Base-by-base conservation (phyloP, 2,888 invertebrate genomes). In the Helleia helle region DNA sequence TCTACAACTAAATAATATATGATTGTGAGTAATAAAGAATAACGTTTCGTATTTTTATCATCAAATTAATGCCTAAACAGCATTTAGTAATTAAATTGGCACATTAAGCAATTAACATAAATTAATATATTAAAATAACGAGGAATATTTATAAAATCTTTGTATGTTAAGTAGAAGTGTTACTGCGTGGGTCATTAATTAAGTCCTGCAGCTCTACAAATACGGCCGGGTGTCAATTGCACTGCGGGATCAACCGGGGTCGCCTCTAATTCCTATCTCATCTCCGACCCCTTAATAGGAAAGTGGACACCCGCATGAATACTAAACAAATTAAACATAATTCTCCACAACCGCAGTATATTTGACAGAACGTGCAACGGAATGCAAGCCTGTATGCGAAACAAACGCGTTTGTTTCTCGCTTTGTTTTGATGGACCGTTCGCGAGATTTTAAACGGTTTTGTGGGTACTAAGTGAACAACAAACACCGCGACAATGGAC, bases 401-500 rank as follows among this genome's bases (percentile, higher is more conserved):
- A 31, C 51, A 52, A 55, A 54, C 55, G 56, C 47, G 50, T 54
- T 54, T 52, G 52, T 51, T 51, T 56, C 53, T 46, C 50, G 50
- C 40, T 30, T 55, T 80, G 77, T 81, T 81, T 73, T 72, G 71
- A 63, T 62, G 66, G 56, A 58, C 56, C 63, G 59, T 77, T 76
- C 63, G 67, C 72, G 68, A 77, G 77, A 79, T 79, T 75, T 71
- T 56, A 65, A 64, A 57, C 62, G 68, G 64, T 70, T 72, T 67
- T 65, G 68, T 56, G 51, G 53, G 59, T 59, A 63, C 61, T 54
- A 59, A 58, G 58, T 59, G 55, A 62, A 66, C 75, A 84, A 83
- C 81, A 83, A 83, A 79, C 75, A 76, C 43, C 46, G 62, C 71
- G 66, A 84, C 83, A 84, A 83, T 84, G 77, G 80, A 61, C 57